A percentile compares a stretch with the other conserved stretches of the same genome.
These are phyloP conservation scores for Brachionus rotundiformis DNA, from an alignment of 1,140 invertebrate genomes.

Conservation along the genomic window DNA sequence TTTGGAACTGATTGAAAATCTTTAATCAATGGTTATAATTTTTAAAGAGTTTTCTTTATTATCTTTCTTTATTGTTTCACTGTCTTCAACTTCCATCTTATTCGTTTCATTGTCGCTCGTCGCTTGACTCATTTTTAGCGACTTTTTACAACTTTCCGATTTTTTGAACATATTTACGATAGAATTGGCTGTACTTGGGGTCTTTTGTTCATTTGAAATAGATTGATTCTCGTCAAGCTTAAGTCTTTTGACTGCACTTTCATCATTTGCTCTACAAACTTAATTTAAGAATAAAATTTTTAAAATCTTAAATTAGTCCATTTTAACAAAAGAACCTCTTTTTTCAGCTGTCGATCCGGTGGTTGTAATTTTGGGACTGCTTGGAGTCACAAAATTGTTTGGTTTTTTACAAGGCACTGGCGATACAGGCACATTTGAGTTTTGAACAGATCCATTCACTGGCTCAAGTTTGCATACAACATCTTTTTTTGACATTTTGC, in stretches of 20 bases:
- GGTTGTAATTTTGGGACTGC: conserved; percentile 30
- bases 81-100: not conserved
- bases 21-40: conserved; percentile 14
- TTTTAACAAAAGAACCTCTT: too few species aligned
- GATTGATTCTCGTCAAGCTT: conserved; percentile 37
- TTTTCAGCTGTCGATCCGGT: not conserved
- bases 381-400: conserved; percentile 8
- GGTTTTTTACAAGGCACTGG: not conserved
- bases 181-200: not conserved
- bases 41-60: conserved; percentile 20
- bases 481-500: conserved; percentile 50
- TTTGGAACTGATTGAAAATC: not conserved
- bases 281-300: not conserved
- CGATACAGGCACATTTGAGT: not conserved
- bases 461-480: conserved; percentile 16
- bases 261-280: conserved; percentile 38
- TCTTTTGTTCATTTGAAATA: conserved; percentile 25
- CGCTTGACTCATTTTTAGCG: not conserved
- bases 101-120: not conserved
- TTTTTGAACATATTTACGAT: conserved; percentile 31
- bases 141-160: not conserved
- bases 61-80: not conserved
- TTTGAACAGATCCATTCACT: not conserved
- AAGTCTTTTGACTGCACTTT: conserved; percentile 41
- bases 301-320: too few species aligned